Evolutionary conservation across 2,113 vertebrate species (phyloP), one percentile per base, ranked within the genome.

Genomic region (Cebus imitator): DNA sequence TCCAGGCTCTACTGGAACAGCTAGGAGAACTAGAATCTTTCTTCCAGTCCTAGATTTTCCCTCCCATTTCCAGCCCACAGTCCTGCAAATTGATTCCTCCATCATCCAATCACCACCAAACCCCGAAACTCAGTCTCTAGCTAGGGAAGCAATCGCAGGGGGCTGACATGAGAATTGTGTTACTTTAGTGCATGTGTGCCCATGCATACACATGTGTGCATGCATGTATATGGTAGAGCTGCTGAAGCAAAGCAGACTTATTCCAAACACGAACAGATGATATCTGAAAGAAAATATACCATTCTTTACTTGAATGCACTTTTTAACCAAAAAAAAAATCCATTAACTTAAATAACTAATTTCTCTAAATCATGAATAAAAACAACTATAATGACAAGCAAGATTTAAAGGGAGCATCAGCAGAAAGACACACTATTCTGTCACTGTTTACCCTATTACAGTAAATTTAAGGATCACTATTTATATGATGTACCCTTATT

Each of bases 301-400:
- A 4, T 64, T 73, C 72, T 92, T 95, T 72, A 91, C 30, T 79
- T 58, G 48, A 86, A 48, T 48, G 12, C 81, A 70, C 23, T 43
- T 83, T 90, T 91, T 66, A 25, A 73, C 12, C 43, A 52, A 92
- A 61, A 92, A 92, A 73, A 76, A 75, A 81, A n/a, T 43, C 23
- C n/a, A 40, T 50, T 82, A 81, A 95, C 37, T 92, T 85, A 83
- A 80, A 78, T 58, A 86, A 87, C 50, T 61, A 70, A 95, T 80
- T 40, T 87, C 55, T 66, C 0, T 58, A 52, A 66, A 20, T 90
- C 18, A 43, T 50, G n/a, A 96, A 95, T 91, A 75, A 93, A 75
- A 25, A 79, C 11, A 32, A 76, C 20, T 43, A 27, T 55, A 48
- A 68, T 7, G 6, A 45, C 9, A 3, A 83, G 32, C n/a, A 93